Percentiles rank a stretch among this genome's conserved stretches.
phyloP scores from a whole-genome alignment of 2,797 vertebrate species.

The Xenops minutus region DNA sequence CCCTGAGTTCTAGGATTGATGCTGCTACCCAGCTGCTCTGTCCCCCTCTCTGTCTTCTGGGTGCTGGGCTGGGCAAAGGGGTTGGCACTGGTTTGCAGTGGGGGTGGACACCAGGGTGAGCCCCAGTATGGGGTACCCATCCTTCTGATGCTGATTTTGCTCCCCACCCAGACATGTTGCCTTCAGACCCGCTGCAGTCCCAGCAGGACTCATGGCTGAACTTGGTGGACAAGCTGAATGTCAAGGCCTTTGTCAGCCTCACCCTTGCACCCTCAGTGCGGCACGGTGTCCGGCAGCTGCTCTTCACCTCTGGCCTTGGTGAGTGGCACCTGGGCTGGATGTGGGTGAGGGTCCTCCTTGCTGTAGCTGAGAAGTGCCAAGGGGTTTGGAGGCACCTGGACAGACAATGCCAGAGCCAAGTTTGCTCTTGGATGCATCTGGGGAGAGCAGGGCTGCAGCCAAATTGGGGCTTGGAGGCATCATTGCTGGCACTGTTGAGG shows the following conservation, averaged over 20 bases:
- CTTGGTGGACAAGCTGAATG: constrained; percentile 90
- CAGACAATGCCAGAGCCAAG: rapidly evolving
- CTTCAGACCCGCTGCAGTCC: constrained; percentile 86
- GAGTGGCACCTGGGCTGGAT: neutral
- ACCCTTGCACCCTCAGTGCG: constrained; percentile 85
- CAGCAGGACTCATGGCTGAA: constrained; percentile 89
- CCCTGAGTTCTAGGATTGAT: rapidly evolving
- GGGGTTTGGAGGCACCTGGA: neutral
- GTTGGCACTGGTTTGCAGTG: neutral
- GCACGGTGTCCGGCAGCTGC: constrained; percentile 87
- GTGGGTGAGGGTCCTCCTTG: neutral
- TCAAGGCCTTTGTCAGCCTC: constrained; percentile 91
- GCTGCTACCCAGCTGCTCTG: neutral
- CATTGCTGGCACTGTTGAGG: neutral
- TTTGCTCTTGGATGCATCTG: neutral
- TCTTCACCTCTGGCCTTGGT: constrained; percentile 93
- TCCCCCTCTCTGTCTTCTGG: neutral
- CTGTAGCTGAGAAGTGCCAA: neutral
- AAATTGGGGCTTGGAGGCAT: neutral
- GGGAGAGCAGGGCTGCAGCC: neutral
- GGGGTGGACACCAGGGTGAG: neutral
- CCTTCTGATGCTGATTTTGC: neutral
- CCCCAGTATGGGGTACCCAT: rapidly evolving
- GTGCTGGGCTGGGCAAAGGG: neutral
- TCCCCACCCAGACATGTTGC: constrained; percentile 75